Evolutionary conservation across 2,797 vertebrate genomes (phyloP).

Genomic region (Coregonus sp.): DNA sequence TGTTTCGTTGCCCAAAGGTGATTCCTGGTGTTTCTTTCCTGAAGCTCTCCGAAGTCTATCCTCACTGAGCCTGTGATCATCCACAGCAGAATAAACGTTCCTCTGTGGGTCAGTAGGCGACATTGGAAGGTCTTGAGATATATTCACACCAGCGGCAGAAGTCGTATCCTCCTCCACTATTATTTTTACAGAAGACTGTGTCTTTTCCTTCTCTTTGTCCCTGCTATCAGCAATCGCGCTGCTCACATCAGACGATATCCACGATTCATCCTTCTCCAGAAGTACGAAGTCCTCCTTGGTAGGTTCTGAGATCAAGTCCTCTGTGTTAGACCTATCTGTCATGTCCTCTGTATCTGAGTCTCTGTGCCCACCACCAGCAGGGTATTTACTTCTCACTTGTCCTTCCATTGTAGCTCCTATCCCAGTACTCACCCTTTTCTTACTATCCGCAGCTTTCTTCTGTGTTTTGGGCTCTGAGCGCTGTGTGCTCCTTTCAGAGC

Average conservation of each 20-base stretch:
- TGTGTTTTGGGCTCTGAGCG: slow-evolving; percentile 29
- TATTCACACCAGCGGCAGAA: neutral
- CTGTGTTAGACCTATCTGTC: slow-evolving; percentile 29
- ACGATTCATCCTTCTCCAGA: slow-evolving; percentile 55
- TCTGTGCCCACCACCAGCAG: slow-evolving; percentile 3
- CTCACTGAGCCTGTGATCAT: slow-evolving; percentile 14
- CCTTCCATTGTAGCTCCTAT: slow-evolving; percentile 51
- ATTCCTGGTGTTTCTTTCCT: neutral
- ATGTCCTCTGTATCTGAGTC: slow-evolving; percentile 17
- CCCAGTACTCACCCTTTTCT: slow-evolving; percentile 22
- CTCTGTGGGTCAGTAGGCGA: neutral
- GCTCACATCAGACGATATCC: slow-evolving; percentile 36
- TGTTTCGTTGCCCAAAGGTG: neutral
- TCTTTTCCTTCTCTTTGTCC: slow-evolving; percentile 19
- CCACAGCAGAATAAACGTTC: slow-evolving; percentile 13
- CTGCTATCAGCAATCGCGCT: slow-evolving; percentile 9
- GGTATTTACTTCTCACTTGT: slow-evolving; percentile 37
- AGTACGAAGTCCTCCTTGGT: slow-evolving; percentile 64
- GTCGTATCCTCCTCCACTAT: slow-evolving; percentile 16
- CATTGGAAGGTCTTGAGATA: neutral
- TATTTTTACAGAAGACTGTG: slow-evolving; percentile 19
- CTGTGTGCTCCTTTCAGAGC: slow-evolving; percentile 37
- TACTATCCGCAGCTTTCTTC: slow-evolving; percentile 20
- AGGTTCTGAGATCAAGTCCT: slow-evolving; percentile 29
- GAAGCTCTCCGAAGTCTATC: slow-evolving; percentile 13